Evolutionary conservation across 2,113 vertebrate species (phyloP), one percentile per base, ranked within the genome.

Genomic region (Phodopus roborovskii): DNA sequence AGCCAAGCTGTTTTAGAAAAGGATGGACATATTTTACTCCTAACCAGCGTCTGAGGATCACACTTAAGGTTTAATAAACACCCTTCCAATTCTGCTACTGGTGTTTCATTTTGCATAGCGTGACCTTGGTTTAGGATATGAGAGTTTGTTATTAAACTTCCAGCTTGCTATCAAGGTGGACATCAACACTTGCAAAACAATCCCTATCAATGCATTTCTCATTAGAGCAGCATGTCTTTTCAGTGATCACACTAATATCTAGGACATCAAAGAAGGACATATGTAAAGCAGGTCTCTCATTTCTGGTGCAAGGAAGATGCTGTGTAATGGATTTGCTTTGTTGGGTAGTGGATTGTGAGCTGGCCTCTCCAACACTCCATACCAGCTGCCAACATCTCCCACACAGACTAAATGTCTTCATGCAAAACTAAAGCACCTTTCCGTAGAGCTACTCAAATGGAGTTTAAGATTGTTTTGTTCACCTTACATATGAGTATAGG

Each of bases 61-160:
- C 91, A 96, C 97, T 83, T 97, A 96, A 97, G 94, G 93, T 95
- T 98, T 98, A 98, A 98, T 98, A 98, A 98, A 98, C 98, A 98
- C 97, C 92, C 16, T 96, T 77, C 70, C 97, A n/a, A 2, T 92
- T 97, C 90, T 96, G 92, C 98, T 98, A 96, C 96, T 97, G 96
- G 97, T 98, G 97, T 96, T 98, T 94, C 71, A 30, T 97, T 98
- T 98, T 98, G 94, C 98, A 98, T 97, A 97, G 39, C 85, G 84
- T 98, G 98, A 98, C 98, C 98, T 99, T 99, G 97, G 87, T 30
- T 94, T 92, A 93, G 91, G 85, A 75, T 73, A 95, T 71, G 70
- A 74, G 96, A 39, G 48, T 95, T 66, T 96, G 83, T 92, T 98
- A 75, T 94, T 98, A 97, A 98, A 97, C 97, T 97, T 98, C 96